phyloP scores from a whole-genome alignment of 1,140 invertebrate genomes.

The Orchestia grillus region DNA sequence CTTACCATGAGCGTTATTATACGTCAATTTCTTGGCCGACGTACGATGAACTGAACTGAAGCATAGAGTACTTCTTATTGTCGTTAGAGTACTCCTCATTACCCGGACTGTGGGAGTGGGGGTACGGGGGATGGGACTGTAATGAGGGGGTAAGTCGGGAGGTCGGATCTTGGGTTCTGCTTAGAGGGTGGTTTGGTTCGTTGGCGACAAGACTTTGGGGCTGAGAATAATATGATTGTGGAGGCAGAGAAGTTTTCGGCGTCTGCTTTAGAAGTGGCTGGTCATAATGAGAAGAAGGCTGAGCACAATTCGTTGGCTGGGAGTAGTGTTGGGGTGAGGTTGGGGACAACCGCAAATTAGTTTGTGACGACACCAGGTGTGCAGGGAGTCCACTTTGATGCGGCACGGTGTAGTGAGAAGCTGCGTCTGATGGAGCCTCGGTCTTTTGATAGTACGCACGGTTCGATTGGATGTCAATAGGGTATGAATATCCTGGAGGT shows the following conservation, averaged over 20 bases:
- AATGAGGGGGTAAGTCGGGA: not conserved
- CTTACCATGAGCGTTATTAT: not conserved
- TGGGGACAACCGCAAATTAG: not conserved
- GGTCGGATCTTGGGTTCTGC: not conserved
- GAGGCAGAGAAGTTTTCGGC: not conserved
- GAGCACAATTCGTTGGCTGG: not conserved
- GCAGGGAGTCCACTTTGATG: not conserved
- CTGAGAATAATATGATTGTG: conserved; percentile 8
- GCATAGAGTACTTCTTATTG: conserved; percentile 14
- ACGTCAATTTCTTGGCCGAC: conserved; percentile 40
- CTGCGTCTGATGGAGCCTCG: not conserved
- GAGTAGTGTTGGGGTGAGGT: conserved; percentile 15
- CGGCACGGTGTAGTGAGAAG: conserved; percentile 25
- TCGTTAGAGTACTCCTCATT: not conserved
- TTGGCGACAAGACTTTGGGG: not conserved
- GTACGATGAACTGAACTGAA: conserved; percentile 18
- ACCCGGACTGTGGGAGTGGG: not conserved
- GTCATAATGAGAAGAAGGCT: conserved; percentile 19
- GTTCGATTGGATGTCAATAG: conserved; percentile 18
- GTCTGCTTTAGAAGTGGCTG: not conserved
- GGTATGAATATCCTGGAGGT: conserved; percentile 12
- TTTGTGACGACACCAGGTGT: not conserved
- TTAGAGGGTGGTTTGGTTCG: not conserved
- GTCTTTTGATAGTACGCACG: not conserved
- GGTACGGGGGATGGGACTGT: not conserved